Conservation (phyloP, 1,140 invertebrate species). For the Achatina immaculata region DNA sequence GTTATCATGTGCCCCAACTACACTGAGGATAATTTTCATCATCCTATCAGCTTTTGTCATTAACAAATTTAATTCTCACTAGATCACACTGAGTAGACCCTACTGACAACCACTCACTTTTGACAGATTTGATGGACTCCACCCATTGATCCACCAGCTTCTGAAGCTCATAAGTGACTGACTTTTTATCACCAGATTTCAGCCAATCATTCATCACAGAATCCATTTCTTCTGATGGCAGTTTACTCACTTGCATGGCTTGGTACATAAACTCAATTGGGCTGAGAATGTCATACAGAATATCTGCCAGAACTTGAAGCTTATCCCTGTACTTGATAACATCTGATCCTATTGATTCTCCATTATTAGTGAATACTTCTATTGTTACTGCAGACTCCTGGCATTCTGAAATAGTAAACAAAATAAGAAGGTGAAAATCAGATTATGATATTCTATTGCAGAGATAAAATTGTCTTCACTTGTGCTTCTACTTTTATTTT, state of each 20-base stretch:
- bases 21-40: neutral
- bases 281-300: neutral
- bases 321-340: neutral
- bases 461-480: too few relatives aligned
- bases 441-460: too few relatives aligned
- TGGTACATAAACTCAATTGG: neutral
- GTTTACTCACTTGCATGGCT: neutral
- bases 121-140: neutral
- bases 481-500: too few relatives aligned
- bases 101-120: neutral
- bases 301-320: neutral
- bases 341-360: neutral
- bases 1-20: too few relatives aligned
- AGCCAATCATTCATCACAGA: neutral
- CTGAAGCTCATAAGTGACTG: neutral
- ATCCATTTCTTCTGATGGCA: neutral
- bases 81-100: neutral
- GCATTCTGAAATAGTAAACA: too few relatives aligned
- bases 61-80: too few relatives aligned
- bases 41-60: too few relatives aligned
- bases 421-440: too few relatives aligned
- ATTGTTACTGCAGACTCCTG: neutral
- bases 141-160: neutral
- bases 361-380: neutral
- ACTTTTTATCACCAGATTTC: neutral